Conservation (phyloP, 2,888 invertebrate genomes). For the Sisyra nigra region DNA sequence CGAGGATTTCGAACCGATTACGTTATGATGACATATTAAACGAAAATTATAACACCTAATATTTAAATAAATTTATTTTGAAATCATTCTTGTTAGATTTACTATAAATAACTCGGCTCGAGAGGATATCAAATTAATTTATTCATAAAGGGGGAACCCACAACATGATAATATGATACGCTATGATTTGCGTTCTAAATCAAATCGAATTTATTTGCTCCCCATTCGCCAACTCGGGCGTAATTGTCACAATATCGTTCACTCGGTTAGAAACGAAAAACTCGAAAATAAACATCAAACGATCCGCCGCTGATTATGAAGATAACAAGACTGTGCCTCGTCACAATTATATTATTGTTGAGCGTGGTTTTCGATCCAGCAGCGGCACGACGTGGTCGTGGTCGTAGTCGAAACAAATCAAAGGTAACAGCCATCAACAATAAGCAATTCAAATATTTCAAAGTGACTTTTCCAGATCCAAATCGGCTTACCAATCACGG, state of each 20-base stretch:
- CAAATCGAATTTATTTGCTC: background rate
- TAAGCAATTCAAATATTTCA: background rate
- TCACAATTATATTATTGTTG: conserved; percentile 4
- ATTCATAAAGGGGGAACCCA: too few relatives aligned
- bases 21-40: conserved; percentile 34
- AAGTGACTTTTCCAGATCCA: conserved; percentile 48
- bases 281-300: too few relatives aligned
- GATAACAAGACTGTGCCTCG: background rate
- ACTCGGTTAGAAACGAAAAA: background rate
- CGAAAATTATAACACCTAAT: conserved; percentile 9
- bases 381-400: conserved; percentile 47
- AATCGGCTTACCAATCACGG: conserved; percentile 75
- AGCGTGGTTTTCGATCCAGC: conserved; percentile 4
- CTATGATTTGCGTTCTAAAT: too few relatives aligned
- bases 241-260: background rate
- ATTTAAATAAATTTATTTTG: background rate
- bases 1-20: conserved; percentile 50
- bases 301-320: conserved; percentile 1
- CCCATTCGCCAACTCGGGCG: background rate
- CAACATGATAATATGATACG: too few relatives aligned
- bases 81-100: background rate
- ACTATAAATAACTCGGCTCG: too few relatives aligned
- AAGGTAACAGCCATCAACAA: conserved; percentile 40
- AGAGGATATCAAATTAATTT: conserved; percentile 2
- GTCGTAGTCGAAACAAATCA: conserved; percentile 57